Evolutionary conservation across 2,797 vertebrate genomes (phyloP).

Genomic region (Anguilla pacifica): DNA sequence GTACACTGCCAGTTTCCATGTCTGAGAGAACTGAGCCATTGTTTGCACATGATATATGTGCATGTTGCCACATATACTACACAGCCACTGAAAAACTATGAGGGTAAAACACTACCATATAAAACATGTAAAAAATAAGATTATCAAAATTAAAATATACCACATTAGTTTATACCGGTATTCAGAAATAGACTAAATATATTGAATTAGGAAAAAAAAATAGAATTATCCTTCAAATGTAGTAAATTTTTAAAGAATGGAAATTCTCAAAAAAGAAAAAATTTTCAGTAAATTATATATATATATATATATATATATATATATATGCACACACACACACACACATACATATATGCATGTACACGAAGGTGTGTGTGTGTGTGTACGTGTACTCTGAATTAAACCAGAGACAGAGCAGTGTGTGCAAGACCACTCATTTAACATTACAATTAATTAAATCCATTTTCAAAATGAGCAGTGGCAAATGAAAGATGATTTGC

Average conservation of each 20-base stretch:
- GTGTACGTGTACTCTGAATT: not conserved
- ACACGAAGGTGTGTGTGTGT: not conserved
- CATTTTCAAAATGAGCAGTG: constrained; percentile 70
- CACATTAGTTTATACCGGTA: constrained; percentile 46
- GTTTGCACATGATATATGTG: constrained; percentile 45
- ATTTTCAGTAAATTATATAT: constrained; percentile 27
- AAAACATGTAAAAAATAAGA: constrained; percentile 54
- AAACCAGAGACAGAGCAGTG: constrained; percentile 53
- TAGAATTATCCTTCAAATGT: not conserved
- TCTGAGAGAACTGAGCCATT: constrained; percentile 51
- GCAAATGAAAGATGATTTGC: constrained; percentile 76
- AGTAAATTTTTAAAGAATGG: not conserved
- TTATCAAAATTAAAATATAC: constrained; percentile 49
- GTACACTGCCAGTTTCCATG: constrained; percentile 48
- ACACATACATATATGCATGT: not conserved
- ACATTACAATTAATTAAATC: constrained; percentile 78
- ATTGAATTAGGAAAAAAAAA: constrained; percentile 37
- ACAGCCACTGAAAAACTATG: constrained; percentile 40
- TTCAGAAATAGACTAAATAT: constrained; percentile 42
- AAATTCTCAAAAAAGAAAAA: constrained; percentile 54
- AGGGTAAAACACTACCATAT: constrained; percentile 45
- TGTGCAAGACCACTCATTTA: constrained; percentile 66
- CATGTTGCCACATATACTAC: constrained; percentile 34
- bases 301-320: not conserved
- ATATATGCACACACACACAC: constrained; percentile 44